These are phyloP conservation scores for Ctenosaura bakeri DNA, from an alignment of 2,797 vertebrate species.

Conservation along the genomic window DNA sequence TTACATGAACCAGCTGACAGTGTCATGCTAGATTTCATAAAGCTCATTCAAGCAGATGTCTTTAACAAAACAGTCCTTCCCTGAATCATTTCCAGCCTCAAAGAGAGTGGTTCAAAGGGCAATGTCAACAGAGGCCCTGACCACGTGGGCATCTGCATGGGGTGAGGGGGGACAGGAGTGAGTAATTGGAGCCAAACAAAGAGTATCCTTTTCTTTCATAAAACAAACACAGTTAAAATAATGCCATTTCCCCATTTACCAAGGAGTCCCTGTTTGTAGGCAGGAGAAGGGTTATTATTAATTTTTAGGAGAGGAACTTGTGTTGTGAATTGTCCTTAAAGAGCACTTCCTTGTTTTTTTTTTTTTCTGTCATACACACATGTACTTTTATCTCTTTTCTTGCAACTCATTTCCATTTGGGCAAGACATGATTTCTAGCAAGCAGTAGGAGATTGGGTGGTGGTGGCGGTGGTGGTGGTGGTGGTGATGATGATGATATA, in stretches of 20 bases:
- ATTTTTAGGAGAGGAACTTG: neutral
- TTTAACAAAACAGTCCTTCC: neutral
- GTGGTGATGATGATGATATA: neutral
- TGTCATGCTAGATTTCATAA: neutral
- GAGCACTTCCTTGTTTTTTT: constrained; percentile 1
- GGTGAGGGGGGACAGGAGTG: neutral
- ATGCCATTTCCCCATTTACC: constrained; percentile 8
- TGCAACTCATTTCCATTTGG: neutral
- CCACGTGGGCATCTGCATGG: neutral
- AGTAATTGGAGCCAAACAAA: neutral
- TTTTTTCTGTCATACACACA: neutral
- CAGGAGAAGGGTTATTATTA: neutral
- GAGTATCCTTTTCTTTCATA: neutral
- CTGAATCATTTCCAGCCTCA: neutral
- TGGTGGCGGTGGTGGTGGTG: too few species aligned
- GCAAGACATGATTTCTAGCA: constrained; percentile 31
- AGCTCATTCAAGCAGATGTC: neutral
- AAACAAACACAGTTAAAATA: neutral
- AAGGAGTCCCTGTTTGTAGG: neutral
- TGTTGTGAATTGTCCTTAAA: neutral
- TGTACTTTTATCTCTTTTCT: constrained; percentile 3
- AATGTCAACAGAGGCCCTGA: constrained; percentile 8
- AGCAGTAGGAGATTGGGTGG: neutral
- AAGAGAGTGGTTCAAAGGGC: constrained; percentile 2
- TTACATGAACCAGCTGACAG: neutral